Percentiles rank a stretch among this genome's conserved stretches.
These are phyloP conservation scores for Drosophila tsacasi DNA, from an alignment of 1,140 invertebrate genomes.

Conservation along the genomic window DNA sequence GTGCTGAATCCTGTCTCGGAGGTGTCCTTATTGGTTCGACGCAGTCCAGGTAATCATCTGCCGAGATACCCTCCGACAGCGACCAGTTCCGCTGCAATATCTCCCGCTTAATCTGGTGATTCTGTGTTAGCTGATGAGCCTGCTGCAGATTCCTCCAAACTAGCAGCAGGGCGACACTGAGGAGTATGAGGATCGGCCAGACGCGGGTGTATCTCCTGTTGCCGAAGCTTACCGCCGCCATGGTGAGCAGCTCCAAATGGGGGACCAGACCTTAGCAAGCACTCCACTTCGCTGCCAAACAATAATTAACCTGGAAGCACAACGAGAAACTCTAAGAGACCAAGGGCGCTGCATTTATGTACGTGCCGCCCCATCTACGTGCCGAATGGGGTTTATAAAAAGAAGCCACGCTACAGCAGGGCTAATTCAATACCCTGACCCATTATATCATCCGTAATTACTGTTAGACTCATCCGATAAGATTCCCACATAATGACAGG, in stretches of 20 bases:
- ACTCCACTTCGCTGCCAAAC: constrained; percentile 4
- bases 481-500: constrained; percentile 1
- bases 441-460: constrained; percentile 21
- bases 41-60: background rate
- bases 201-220: constrained; percentile 28
- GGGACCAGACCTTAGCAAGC: background rate
- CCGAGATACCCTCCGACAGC: background rate
- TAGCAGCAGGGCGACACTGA: constrained; percentile 25
- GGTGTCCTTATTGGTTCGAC: background rate
- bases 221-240: background rate
- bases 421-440: constrained; percentile 7
- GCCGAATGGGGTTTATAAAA: constrained; percentile 1
- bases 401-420: background rate
- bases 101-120: background rate
- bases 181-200: constrained; percentile 32
- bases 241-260: background rate
- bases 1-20: background rate
- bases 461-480: constrained; percentile 13
- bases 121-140: background rate
- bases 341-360: constrained; percentile 1
- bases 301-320: constrained; percentile 9
- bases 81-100: background rate
- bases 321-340: background rate
- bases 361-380: constrained; percentile 3
- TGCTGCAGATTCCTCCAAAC: constrained; percentile 43